Conservation (phyloP, 2,797 vertebrate species). For the Selene dorsalis region DNA sequence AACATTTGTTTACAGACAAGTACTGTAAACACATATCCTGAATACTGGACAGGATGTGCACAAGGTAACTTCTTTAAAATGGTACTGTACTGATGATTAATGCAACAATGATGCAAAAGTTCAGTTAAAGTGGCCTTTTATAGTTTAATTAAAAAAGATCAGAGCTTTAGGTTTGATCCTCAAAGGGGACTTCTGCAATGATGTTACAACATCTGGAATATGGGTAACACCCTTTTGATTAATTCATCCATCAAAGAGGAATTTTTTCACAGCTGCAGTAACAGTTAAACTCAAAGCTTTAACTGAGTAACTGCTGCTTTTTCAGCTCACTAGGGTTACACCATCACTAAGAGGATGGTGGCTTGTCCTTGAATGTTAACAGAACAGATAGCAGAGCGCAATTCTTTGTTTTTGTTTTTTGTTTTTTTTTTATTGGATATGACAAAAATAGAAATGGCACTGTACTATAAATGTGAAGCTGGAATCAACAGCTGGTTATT, state of each 20-base stretch:
- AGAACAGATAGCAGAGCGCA: too few relatives aligned
- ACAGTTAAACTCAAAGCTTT: not conserved
- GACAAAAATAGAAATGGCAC: not conserved
- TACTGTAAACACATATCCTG: too few relatives aligned
- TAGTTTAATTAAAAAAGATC: not conserved
- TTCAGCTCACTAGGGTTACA: not conserved
- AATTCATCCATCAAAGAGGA: not conserved
- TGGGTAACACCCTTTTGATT: not conserved
- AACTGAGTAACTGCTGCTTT: not conserved
- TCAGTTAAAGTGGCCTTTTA: constrained; percentile 7
- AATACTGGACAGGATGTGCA: not conserved
- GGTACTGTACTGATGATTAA: not conserved
- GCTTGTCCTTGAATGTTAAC: not conserved
- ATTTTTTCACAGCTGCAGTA: not conserved
- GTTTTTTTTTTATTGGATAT: too few relatives aligned
- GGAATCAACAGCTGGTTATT: not conserved
- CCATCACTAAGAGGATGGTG: not conserved
- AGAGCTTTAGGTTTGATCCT: constrained; percentile 1
- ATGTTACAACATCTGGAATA: not conserved
- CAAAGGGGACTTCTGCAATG: not conserved
- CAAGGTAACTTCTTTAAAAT: not conserved
- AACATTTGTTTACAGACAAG: too few relatives aligned
- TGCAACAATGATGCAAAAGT: not conserved
- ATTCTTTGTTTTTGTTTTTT: too few relatives aligned
- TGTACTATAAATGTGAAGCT: not conserved